Percentiles rank a stretch among this genome's conserved stretches.
These are phyloP conservation scores for Pangasianodon hypophthalmus DNA, from an alignment of 2,113 vertebrate species.

Conservation along the genomic window DNA sequence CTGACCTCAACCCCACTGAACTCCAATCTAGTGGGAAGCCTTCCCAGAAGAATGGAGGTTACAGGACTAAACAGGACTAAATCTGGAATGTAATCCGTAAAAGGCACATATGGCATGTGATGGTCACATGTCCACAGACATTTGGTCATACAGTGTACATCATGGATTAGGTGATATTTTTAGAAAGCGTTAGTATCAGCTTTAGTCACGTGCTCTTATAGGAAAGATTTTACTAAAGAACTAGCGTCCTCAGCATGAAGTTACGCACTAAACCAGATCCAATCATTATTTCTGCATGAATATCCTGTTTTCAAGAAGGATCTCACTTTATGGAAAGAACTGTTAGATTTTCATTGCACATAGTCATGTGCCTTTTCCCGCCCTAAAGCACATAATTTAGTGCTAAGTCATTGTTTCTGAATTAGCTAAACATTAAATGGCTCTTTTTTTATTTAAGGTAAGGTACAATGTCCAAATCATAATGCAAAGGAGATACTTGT, in stretches of 20 bases:
- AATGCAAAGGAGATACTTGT: background rate
- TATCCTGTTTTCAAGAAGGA: background rate
- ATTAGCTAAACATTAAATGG: background rate
- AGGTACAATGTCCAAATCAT: background rate
- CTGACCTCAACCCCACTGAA: background rate
- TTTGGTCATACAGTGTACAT: background rate
- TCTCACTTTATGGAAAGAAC: background rate
- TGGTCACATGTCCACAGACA: background rate
- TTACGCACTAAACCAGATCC: background rate
- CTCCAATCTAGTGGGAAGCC: background rate
- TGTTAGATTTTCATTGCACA: background rate
- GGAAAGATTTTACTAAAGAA: background rate
- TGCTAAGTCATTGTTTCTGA: background rate
- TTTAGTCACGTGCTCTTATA: background rate
- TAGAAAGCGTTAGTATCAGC: background rate
- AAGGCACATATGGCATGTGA: background rate
- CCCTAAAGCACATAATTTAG: background rate
- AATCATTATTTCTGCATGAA: background rate
- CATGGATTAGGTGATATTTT: no score
- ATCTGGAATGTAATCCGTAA: background rate
- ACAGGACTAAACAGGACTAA: background rate
- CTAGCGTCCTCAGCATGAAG: background rate
- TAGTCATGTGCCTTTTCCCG: background rate
- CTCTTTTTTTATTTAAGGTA: no score
- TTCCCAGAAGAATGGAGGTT: background rate